phyloP scores from a whole-genome alignment of 2,113 vertebrate species.

The Pluvialis apricaria region DNA sequence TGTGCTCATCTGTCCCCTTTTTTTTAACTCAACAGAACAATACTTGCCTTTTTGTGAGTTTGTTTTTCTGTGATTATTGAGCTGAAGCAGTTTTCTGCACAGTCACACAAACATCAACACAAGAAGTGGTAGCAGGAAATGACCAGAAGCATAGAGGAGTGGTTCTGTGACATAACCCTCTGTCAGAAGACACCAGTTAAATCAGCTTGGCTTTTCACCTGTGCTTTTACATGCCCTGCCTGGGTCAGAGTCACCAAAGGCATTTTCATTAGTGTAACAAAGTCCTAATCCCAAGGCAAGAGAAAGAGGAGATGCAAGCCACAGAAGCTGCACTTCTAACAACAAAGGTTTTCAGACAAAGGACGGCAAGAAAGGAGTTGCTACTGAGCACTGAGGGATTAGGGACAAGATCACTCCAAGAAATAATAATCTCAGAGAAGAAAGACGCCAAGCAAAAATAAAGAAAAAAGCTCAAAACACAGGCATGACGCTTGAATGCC shows the following conservation, averaged over 20 bases:
- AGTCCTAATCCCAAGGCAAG: background rate
- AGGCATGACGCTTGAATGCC: background rate
- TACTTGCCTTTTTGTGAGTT: background rate
- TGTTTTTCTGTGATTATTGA: background rate
- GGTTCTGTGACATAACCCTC: background rate
- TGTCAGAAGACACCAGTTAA: background rate
- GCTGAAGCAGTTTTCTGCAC: background rate
- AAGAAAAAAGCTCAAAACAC: background rate
- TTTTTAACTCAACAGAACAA: background rate
- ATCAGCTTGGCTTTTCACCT: background rate
- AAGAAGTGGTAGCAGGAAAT: background rate
- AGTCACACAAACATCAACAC: background rate
- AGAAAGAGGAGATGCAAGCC: background rate
- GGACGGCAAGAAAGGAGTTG: background rate
- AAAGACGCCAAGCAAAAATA: background rate
- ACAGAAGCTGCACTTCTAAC: background rate
- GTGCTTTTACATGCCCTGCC: background rate
- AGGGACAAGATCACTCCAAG: background rate
- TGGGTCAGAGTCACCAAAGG: background rate
- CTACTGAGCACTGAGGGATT: background rate
- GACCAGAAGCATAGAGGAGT: background rate
- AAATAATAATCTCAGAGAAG: background rate
- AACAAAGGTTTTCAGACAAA: background rate
- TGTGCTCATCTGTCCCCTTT: background rate
- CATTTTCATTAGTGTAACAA: background rate